Evolutionary conservation across 2,113 vertebrate species (phyloP), one percentile per base, ranked within the genome.

Genomic region (Oreocharis arfaki): DNA sequence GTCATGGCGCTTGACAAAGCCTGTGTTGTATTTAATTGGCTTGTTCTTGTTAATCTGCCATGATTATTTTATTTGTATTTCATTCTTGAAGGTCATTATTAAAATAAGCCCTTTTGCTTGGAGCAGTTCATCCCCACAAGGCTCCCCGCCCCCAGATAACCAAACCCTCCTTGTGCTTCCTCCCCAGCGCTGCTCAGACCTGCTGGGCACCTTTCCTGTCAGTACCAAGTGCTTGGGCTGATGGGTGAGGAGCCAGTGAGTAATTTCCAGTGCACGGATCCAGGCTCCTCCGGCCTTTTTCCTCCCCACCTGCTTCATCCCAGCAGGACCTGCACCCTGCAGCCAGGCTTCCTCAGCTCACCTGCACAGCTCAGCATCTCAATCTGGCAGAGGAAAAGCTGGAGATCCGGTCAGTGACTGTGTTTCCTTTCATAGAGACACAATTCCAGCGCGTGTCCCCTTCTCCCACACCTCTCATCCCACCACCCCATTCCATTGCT

Each of bases 51-150:
- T 97, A 97, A 98, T 98, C 97, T 97, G 69, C 96, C 77, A 24
- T 57, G 90, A 84, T 97, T 96, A 95, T 93, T 96, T 93, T 95
- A 61, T 94, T 97, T 97, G 97, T 96, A 96, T 96, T 98, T 95
- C 95, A 94, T 97, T 97, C 94, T 75, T 96, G 96, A 98, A 97
- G 96, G 97, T 97, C 82, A 70, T 98, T 97, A 97, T 97, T 96
- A 97, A 97, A 97, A 97, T 97, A 96, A 98, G 92, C 87, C 63
- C 8, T 70, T 90, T 73, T 84, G 86, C 94, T 95, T 44, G 42
- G 3, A 21, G 93, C 78, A 35, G 61, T n/a, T 92, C 75, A 96
- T 90, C 94, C 84, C 87, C 33, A 42, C 76, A 41, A 8, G 8
- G 68, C 46, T 94, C 82, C 92, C 89, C 26, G 1, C 41, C 30